Conservation (phyloP, 2,888 invertebrate species). For the Aphidius colemani region DNA sequence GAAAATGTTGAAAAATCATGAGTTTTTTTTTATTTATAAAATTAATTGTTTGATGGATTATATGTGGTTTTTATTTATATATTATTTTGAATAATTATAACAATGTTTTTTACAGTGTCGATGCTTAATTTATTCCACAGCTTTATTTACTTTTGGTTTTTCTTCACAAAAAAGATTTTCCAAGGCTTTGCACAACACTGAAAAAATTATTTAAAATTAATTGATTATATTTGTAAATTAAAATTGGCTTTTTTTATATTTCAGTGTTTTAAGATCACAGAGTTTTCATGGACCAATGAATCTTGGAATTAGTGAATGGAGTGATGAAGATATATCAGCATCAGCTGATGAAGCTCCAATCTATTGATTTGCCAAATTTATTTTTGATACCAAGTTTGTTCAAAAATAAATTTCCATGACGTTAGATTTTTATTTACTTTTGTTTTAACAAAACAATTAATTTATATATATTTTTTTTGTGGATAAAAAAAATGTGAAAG, state of each 20-base stretch:
- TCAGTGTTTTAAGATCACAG: constrained; percentile 67
- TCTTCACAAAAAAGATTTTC: neutral
- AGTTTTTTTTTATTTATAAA: neutral
- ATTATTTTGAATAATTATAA: constrained; percentile 1
- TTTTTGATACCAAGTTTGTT: constrained; percentile 18
- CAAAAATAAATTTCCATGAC: too few species aligned
- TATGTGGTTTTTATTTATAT: constrained; percentile 17
- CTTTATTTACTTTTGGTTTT: neutral
- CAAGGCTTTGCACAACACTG: too few species aligned
- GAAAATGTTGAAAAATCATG: constrained; percentile 37
- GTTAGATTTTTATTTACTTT: constrained; percentile 9
- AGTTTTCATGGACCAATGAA: constrained; percentile 67
- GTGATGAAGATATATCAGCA: constrained; percentile 48
- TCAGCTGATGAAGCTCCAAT: constrained; percentile 48
- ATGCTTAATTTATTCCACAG: neutral
- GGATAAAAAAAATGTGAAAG: too few species aligned
- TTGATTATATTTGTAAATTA: constrained; percentile 29
- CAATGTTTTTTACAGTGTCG: constrained; percentile 5
- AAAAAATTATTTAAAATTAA: constrained; percentile 9
- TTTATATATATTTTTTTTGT: neutral
- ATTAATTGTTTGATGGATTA: constrained; percentile 20
- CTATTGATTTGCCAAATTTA: constrained; percentile 35
- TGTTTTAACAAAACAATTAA: neutral
- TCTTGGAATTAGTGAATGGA: constrained; percentile 56
- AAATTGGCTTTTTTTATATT: constrained; percentile 33